Conservation (phyloP, 2,113 vertebrate species). For the Melanotaenia duboulayi region DNA sequence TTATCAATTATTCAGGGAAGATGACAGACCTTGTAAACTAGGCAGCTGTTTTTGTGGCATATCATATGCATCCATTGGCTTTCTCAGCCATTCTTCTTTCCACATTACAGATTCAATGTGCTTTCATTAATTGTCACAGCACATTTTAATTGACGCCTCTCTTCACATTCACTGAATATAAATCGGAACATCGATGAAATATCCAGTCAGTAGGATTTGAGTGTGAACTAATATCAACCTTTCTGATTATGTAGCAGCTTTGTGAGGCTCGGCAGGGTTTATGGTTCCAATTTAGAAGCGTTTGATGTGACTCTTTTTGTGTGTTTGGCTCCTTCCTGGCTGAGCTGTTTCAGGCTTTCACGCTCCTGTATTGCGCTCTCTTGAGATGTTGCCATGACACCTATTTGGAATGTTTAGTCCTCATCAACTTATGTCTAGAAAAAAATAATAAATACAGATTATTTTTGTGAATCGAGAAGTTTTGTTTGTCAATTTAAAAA, state of each 20-base stretch:
- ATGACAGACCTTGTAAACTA: background rate
- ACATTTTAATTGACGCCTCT: conserved; percentile 31
- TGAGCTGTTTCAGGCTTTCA: conserved; percentile 53
- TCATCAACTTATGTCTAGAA: conserved; percentile 59
- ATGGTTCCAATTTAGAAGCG: conserved; percentile 69
- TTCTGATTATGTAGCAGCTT: conserved; percentile 63
- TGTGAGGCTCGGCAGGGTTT: conserved; percentile 68
- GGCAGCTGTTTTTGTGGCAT: background rate
- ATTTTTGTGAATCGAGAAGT: conserved; percentile 40
- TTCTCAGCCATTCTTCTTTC: conserved; percentile 1
- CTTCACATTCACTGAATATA: conserved; percentile 12
- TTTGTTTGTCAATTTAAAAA: conserved; percentile 37
- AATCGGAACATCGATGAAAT: conserved; percentile 23
- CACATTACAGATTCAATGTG: background rate
- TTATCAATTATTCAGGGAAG: background rate
- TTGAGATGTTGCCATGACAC: conserved; percentile 82
- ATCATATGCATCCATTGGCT: conserved; percentile 4
- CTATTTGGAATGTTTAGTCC: conserved; percentile 76
- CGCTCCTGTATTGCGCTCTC: conserved; percentile 61
- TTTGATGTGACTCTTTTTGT: conserved; percentile 75
- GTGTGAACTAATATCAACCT: conserved; percentile 63
- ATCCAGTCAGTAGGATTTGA: conserved; percentile 18
- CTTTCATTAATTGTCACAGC: conserved; percentile 8
- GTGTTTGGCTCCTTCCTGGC: conserved; percentile 66
- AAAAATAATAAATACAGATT: conserved; percentile 7